These are phyloP conservation scores for Formica exsecta DNA, from an alignment of 1,140 invertebrate genomes.

Conservation along the genomic window DNA sequence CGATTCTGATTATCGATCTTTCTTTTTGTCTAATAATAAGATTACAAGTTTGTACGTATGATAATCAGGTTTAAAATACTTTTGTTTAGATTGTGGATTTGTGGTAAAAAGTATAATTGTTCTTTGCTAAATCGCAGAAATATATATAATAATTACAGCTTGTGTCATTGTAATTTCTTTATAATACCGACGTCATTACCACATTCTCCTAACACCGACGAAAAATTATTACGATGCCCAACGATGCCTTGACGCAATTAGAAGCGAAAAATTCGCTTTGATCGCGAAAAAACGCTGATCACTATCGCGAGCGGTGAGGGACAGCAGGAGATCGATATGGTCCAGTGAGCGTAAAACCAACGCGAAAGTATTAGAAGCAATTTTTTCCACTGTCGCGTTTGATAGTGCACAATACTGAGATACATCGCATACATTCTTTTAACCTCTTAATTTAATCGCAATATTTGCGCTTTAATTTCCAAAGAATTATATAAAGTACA, in stretches of 20 bases:
- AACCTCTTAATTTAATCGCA: slow-evolving; percentile 32
- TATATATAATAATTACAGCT: slow-evolving; percentile 66
- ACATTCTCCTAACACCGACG: slow-evolving; percentile 46
- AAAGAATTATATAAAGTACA: slow-evolving; percentile 18
- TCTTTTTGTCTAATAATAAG: not conserved
- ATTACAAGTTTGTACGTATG: slow-evolving; percentile 19
- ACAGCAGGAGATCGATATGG: slow-evolving; percentile 58
- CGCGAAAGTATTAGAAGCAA: slow-evolving; percentile 36
- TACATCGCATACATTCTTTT: not conserved
- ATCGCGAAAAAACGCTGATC: slow-evolving; percentile 9
- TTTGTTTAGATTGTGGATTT: slow-evolving; percentile 42
- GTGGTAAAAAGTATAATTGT: slow-evolving; percentile 48
- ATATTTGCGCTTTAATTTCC: not conserved
- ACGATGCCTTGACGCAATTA: slow-evolving; percentile 70
- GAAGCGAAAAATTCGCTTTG: slow-evolving; percentile 41
- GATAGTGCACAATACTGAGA: slow-evolving; percentile 8
- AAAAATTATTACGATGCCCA: slow-evolving; percentile 69
- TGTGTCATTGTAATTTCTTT: slow-evolving; percentile 38
- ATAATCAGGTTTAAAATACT: slow-evolving; percentile 25
- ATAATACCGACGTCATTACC: slow-evolving; percentile 63
- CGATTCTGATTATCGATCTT: not conserved
- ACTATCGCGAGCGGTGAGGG: slow-evolving; percentile 7
- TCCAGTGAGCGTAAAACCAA: slow-evolving; percentile 55
- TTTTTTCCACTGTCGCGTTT: slow-evolving; percentile 41
- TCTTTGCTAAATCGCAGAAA: slow-evolving; percentile 57